Evolutionary conservation across 2,888 invertebrate genomes (phyloP).

Genomic region (Plusia festucae): DNA sequence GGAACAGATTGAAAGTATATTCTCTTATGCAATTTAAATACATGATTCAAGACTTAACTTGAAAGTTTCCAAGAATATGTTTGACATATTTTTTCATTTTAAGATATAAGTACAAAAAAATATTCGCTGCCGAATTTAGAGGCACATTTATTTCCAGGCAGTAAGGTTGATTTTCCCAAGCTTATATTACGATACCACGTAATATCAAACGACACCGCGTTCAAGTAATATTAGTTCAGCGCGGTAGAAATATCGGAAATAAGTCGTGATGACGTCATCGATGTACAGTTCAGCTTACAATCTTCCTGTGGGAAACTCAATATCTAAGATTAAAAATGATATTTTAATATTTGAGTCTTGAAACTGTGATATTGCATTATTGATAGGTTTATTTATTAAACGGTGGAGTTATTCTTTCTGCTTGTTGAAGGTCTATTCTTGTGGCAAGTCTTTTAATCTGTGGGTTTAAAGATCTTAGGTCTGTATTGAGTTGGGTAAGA

Average conservation of each 20-base stretch:
- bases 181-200: slow-evolving; percentile 25
- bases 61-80: slow-evolving; percentile 9
- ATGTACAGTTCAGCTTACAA: slow-evolving; percentile 57
- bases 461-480: neutral
- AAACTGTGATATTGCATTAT: slow-evolving; percentile 7
- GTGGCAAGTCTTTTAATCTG: neutral
- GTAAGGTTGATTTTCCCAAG: neutral
- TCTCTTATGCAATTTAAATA: neutral
- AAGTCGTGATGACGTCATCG: slow-evolving; percentile 51
- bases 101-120: slow-evolving; percentile 28
- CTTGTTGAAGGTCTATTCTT: neutral
- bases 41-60: neutral
- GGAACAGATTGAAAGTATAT: neutral
- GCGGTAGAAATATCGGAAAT: slow-evolving; percentile 62
- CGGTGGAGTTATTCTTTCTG: neutral
- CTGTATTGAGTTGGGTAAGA: neutral
- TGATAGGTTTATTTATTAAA: neutral
- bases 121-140: slow-evolving; percentile 39
- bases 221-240: slow-evolving; percentile 61
- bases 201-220: slow-evolving; percentile 58
- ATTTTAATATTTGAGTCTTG: slow-evolving; percentile 43
- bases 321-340: slow-evolving; percentile 59
- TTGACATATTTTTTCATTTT: slow-evolving; percentile 32
- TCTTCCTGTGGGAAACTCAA: slow-evolving; percentile 50
- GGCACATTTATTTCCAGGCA: neutral